phyloP scores from a whole-genome alignment of 2,797 vertebrate species.

The Strix occidentalis region DNA sequence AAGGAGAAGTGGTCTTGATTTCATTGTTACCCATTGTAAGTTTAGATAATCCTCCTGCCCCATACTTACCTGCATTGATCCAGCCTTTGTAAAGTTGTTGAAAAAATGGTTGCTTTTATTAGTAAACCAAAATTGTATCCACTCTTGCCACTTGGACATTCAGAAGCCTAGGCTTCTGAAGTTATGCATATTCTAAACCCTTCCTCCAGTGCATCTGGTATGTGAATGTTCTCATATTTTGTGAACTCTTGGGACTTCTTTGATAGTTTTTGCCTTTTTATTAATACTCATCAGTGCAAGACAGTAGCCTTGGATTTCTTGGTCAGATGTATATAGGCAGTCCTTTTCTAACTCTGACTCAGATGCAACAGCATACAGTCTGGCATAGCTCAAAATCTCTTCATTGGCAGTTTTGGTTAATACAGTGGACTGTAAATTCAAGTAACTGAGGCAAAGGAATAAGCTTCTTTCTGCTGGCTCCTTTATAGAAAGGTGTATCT shows the following conservation, averaged over 20 bases:
- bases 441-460: background rate
- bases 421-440: background rate
- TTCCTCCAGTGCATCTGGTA: background rate
- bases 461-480: background rate
- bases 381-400: background rate
- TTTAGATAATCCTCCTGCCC: background rate
- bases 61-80: background rate
- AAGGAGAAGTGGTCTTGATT: background rate
- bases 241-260: background rate
- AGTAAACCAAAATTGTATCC: background rate
- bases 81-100: background rate
- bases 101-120: background rate
- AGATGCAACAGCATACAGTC: background rate
- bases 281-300: background rate
- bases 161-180: background rate
- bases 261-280: background rate
- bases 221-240: background rate
- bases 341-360: background rate
- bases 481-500: background rate
- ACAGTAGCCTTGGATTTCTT: background rate
- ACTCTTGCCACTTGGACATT: background rate
- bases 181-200: background rate
- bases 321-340: too few relatives aligned
- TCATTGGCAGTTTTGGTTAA: background rate
- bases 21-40: background rate